A percentile compares a stretch with the other conserved stretches of the same genome.
Evolutionary conservation across 2,113 vertebrate species (phyloP).

Genomic region (Microcebus griseorufus): DNA sequence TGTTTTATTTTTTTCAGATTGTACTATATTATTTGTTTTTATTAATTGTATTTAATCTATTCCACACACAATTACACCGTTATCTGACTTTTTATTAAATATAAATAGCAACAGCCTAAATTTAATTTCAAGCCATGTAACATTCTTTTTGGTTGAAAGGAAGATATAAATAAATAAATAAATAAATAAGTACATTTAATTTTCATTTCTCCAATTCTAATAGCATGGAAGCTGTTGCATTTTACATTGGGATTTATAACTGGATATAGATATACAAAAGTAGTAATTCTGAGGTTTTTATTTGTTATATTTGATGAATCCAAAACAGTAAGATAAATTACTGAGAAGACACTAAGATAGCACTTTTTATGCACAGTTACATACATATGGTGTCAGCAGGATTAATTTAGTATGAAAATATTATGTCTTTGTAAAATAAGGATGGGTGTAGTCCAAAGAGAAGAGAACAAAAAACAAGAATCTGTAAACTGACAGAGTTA

Average conservation of each 20-base stretch:
- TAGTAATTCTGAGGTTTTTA: not conserved
- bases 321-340: not conserved
- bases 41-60: conserved; percentile 61
- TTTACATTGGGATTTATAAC: conserved; percentile 7
- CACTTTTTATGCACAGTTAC: conserved; percentile 56
- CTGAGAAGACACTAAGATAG: not conserved
- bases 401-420: conserved; percentile 71
- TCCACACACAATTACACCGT: not conserved
- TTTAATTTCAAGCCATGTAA: not conserved
- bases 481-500: not conserved
- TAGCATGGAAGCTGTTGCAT: not conserved
- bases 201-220: not conserved
- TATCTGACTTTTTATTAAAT: not conserved
- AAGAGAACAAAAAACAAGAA: not conserved
- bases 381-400: conserved; percentile 45
- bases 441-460: not conserved
- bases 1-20: not conserved
- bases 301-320: not conserved
- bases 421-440: not conserved
- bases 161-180: not conserved
- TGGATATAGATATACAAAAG: not conserved
- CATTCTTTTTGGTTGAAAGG: not conserved
- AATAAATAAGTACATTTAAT: not conserved
- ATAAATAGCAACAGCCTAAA: not conserved
- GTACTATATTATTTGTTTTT: conserved; percentile 15